Conservation (phyloP, 2,113 vertebrate genomes). For the Promerops cafer region DNA sequence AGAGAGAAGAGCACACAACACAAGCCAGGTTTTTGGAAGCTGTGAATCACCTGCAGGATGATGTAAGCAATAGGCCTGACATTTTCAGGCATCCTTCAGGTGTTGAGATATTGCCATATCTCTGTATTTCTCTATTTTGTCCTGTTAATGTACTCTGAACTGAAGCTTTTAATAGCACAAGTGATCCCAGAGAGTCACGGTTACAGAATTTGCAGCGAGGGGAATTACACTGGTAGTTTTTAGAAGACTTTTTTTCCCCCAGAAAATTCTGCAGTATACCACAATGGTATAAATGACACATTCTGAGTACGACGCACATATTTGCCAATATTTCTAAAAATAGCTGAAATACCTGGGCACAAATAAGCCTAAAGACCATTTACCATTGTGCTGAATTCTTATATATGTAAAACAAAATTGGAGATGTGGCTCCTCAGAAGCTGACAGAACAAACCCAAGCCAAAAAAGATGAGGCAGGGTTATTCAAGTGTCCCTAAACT, state of each 20-base stretch:
- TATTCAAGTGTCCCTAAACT: not conserved
- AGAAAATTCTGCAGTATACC: not conserved
- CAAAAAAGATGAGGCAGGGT: not conserved
- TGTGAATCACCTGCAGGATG: not conserved
- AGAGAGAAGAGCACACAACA: fast-evolving
- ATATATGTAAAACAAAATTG: not conserved
- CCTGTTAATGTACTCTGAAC: not conserved
- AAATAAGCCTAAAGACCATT: not conserved
- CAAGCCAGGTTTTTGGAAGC: not conserved
- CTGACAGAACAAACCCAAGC: not conserved
- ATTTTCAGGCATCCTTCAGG: not conserved
- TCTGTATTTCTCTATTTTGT: not conserved
- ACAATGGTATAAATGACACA: not conserved
- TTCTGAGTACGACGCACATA: fast-evolving
- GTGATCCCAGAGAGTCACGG: not conserved
- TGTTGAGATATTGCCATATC: not conserved
- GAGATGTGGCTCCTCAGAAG: not conserved
- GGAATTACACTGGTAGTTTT: not conserved
- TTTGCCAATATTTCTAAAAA: not conserved
- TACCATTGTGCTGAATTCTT: not conserved
- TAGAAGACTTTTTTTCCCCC: not conserved
- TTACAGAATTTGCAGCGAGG: not conserved
- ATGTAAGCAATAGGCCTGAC: not conserved
- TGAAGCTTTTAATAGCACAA: not conserved
- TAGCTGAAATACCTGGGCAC: not conserved